Evolutionary conservation across 2,113 vertebrate genomes (phyloP), one percentile per base, ranked within the genome.

Genomic region (Melanerpes formicivorus): DNA sequence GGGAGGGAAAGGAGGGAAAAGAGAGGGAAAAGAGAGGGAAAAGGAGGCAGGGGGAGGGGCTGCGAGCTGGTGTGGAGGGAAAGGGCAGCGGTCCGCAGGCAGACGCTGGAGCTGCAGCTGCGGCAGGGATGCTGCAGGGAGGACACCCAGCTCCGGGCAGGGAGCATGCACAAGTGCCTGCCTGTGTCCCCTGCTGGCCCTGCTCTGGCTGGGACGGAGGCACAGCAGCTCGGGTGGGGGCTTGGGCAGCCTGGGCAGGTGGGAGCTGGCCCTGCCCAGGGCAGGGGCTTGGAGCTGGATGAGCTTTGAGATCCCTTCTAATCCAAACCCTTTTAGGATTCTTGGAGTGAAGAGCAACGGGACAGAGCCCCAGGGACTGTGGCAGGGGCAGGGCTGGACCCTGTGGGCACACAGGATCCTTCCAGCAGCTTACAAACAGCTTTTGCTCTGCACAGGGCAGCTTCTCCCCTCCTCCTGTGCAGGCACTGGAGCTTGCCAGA

Each of bases 1-100:
- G 94, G 58, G 78, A 95, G 97, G 96, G 91, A 96, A 97, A 97
- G 97, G 37, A 2, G 6, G 17, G 40, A 9, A 54, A 34, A 34
- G 34, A 34, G 34, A 34, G 34, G 34, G 40, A 9, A 54, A n/a
- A 80, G 73, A 1, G 84, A 95, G 96, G 84, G 90, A 92, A 97
- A 95, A 76, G 25, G 19, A 19, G 10, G 18, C 42, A 21, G 87
- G 94, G 91, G 88, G 79, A 79, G 81, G 88, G 95, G 87, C 73
- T 0, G 22, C 62, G 55, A 79, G 90, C 84, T 84, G 87, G 74
- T 3, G 3, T 64, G 37, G 93, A 74, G 91, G 79, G 72, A 93
- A 96, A 89, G 5, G 1, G 80, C 7, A 2, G 18, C 42, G 76
- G 80, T 73, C 58, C 11, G 72, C 95, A 97, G 97, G 97, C 97